Conservation (phyloP, 2,113 vertebrate species). For the Dendropsophus ebraccatus region DNA sequence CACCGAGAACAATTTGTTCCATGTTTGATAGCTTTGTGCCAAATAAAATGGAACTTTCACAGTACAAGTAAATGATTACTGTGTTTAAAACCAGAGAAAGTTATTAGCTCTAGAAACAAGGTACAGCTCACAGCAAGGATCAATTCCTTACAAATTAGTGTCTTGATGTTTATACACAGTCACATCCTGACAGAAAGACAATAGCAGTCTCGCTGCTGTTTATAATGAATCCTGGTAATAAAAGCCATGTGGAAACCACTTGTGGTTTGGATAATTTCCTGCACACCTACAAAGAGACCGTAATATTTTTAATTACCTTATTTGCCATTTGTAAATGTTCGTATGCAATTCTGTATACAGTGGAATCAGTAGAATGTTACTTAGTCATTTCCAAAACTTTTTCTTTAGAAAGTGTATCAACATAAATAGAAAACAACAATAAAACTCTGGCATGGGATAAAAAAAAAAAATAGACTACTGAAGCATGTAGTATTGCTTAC, state of each 20-base stretch:
- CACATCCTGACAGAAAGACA: slow-evolving; percentile 27
- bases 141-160: not conserved
- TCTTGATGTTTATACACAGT: not conserved
- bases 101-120: slow-evolving; percentile 39
- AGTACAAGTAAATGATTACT: slow-evolving; percentile 42
- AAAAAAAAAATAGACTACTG: no score
- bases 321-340: not conserved
- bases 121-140: slow-evolving; percentile 35
- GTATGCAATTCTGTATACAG: not conserved
- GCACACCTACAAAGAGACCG: not conserved
- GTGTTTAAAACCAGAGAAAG: slow-evolving; percentile 22
- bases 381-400: no score
- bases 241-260: not conserved
- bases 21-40: slow-evolving; percentile 34
- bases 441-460: no score
- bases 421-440: no score
- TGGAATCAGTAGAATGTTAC: not conserved
- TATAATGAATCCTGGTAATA: slow-evolving; percentile 9
- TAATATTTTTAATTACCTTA: not conserved
- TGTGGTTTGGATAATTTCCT: not conserved
- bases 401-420: no score
- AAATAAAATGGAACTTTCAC: slow-evolving; percentile 36
- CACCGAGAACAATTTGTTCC: slow-evolving; percentile 23
- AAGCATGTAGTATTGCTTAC: no score
- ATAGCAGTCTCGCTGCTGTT: not conserved